Base-by-base conservation (phyloP, 2,888 invertebrate genomes). In the Chouioia cunea region DNA sequence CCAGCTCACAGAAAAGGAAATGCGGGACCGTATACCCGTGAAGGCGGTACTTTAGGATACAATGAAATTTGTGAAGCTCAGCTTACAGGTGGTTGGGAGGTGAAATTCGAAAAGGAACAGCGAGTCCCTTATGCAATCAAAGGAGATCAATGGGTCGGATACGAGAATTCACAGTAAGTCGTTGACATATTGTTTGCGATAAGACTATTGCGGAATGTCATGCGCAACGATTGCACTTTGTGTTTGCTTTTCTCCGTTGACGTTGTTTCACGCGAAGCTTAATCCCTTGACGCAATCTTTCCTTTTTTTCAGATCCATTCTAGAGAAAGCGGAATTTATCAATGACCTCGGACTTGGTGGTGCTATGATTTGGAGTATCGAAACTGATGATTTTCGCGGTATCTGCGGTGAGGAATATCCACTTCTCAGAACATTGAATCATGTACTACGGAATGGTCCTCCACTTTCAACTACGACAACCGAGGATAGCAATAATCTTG, bases 361-460 rank as follows among this genome's bases (percentile, higher is more conserved):
- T 36, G 87, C 89, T 0, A 93, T 94, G 93, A 79, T 92, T 0
- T 95, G 94, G 94, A 92, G 93, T 53, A 87, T 94, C 12, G 95
- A 95, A 81, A 92, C 92, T 3, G 94, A 94, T 77, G 94, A 94
- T 79, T 92, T 92, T 78, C 86, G 81, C n/a, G 92, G 91, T 0
- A 76, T 81, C 0, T 93, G 93, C 77, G 89, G 90, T 0, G 87
- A 87, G 47, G 86, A 86, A 60, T 91, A 88, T 82, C 90, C 92
- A n/a, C 82, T 94, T 4, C 78, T 93, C n/a, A 88, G 82, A 48
- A 85, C 89, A 8, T 88, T 93, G 53, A 90, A 91, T 74, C 64
- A 75, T 0, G 76, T 79, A 18, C 72, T 86, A 46, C 81, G 74
- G 16, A 72, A 74, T 36, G 72, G 74, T 12, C 22, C 18, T 3